Conservation (phyloP, 2,888 invertebrate genomes). For the Tanypteryx hageni region DNA sequence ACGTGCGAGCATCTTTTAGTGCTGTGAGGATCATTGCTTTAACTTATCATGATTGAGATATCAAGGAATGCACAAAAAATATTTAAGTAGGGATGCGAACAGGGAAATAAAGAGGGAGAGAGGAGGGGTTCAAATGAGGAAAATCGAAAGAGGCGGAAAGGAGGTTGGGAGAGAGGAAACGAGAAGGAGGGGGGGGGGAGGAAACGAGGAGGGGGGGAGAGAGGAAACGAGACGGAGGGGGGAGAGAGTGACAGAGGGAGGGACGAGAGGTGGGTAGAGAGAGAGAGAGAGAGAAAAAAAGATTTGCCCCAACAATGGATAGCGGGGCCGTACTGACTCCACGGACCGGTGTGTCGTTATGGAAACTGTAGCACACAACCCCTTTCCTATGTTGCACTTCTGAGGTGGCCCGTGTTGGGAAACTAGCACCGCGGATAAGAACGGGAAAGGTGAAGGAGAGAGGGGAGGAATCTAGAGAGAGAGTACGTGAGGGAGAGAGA, state of each 20-base stretch:
- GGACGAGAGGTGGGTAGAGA: not conserved
- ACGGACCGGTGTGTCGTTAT: not conserved
- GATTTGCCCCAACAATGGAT: not conserved
- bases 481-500: too few relatives aligned
- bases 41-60: too few relatives aligned
- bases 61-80: too few relatives aligned
- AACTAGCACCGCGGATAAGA: constrained; percentile 58
- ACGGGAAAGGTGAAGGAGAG: not conserved
- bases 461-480: not conserved
- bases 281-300: not conserved
- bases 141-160: too few relatives aligned
- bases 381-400: constrained; percentile 21
- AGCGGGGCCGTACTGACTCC: constrained; percentile 8
- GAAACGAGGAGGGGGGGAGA: not conserved
- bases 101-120: too few relatives aligned
- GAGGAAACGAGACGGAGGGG: not conserved
- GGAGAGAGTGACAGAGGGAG: not conserved
- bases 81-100: too few relatives aligned
- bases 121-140: too few relatives aligned
- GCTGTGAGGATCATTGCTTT: too few relatives aligned
- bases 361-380: not conserved
- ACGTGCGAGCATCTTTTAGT: too few relatives aligned
- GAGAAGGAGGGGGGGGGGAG: not conserved
- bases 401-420: constrained; percentile 45
- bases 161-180: not conserved